These are phyloP conservation scores for Sepiola atlantica DNA, from an alignment of 2,888 invertebrate species.

Conservation along the genomic window DNA sequence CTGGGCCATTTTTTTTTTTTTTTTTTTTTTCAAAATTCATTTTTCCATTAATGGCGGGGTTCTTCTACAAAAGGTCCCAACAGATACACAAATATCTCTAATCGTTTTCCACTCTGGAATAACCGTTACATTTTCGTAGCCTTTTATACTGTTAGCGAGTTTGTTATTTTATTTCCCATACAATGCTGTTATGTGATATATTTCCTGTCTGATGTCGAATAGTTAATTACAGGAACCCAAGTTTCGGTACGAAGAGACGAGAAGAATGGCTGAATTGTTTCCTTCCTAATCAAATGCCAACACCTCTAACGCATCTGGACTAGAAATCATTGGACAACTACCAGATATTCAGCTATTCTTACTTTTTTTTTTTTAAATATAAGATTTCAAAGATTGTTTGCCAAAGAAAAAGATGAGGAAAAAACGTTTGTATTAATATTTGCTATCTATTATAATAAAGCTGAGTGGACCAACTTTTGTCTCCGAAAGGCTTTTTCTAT, in stretches of 20 bases:
- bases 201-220: neutral
- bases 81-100: no score
- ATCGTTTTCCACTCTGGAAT: neutral
- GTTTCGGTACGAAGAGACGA: neutral
- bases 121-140: neutral
- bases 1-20: no score
- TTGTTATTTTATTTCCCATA: neutral
- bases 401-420: neutral
- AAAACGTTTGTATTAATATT: no score
- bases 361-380: neutral
- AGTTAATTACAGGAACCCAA: neutral
- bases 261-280: neutral
- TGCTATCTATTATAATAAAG: no score
- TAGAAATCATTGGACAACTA: neutral
- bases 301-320: neutral
- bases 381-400: neutral
- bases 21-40: no score
- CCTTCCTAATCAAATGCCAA: neutral
- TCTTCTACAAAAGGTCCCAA: no score
- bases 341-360: neutral
- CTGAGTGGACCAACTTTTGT: no score
- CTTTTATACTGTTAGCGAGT: neutral
- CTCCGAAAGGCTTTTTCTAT: no score
- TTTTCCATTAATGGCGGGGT: no score
- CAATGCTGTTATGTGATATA: neutral